These are phyloP conservation scores for Zoroaster sp. DNA, from an alignment of 53 echinoderm and acorn worm species.

Conservation along the genomic window DNA sequence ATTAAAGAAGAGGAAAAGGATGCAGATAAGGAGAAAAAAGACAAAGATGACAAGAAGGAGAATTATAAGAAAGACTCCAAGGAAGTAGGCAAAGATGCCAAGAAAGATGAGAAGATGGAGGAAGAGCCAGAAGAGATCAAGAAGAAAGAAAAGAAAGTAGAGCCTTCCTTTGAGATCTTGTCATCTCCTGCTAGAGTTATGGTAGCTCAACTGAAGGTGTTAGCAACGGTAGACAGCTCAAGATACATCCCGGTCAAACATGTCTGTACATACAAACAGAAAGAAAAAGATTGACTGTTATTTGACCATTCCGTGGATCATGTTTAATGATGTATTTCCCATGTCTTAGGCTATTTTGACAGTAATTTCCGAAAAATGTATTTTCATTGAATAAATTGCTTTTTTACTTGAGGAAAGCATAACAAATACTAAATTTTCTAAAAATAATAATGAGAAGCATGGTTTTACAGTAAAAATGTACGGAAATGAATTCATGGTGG, in stretches of 20 bases:
- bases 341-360: too few species aligned
- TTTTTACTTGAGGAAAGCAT: too few species aligned
- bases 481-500: too few species aligned
- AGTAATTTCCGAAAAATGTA: too few species aligned
- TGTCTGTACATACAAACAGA: slow-evolving; percentile 59
- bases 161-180: slow-evolving; percentile 80
- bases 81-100: slow-evolving; percentile 11
- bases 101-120: slow-evolving; percentile 24
- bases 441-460: too few species aligned
- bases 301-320: too few species aligned
- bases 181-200: slow-evolving; percentile 81
- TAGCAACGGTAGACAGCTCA: slow-evolving; percentile 55
- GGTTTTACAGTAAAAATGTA: too few species aligned
- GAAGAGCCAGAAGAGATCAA: neutral
- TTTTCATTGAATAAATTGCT: too few species aligned
- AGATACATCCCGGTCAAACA: slow-evolving; percentile 77
- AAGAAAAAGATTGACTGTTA: too few species aligned
- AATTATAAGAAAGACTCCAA: slow-evolving; percentile 44
- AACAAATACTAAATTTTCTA: too few species aligned
- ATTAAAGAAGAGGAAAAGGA: slow-evolving; percentile 39
- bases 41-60: slow-evolving; percentile 39
- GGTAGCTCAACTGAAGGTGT: slow-evolving; percentile 77
- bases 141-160: slow-evolving; percentile 37
- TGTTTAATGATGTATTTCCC: too few species aligned
- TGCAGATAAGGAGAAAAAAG: slow-evolving; percentile 59